These are phyloP conservation scores for Oreochromis tanganicae DNA, from an alignment of 2,113 vertebrate genomes.

Conservation along the genomic window DNA sequence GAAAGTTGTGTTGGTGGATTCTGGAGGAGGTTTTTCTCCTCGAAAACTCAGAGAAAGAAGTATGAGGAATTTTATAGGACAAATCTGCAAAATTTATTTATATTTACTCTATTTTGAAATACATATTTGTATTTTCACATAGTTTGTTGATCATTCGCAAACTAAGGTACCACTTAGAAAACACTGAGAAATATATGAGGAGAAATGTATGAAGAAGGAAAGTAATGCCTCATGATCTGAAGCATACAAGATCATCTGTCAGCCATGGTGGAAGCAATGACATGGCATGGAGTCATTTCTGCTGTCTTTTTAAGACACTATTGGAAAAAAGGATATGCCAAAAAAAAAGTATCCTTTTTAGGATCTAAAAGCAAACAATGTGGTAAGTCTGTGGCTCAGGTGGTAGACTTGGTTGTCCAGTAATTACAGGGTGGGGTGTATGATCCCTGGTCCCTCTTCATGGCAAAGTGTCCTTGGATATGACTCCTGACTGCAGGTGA, in stretches of 20 bases:
- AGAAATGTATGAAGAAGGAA: not conserved
- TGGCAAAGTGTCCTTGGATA: not conserved
- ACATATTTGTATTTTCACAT: too few relatives aligned
- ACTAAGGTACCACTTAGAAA: not conserved
- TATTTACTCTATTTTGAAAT: not conserved
- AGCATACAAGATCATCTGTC: not conserved
- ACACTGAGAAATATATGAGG: not conserved
- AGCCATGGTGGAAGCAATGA: not conserved
- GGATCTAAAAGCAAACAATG: not conserved
- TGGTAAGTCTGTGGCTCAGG: not conserved
- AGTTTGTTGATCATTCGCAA: not conserved
- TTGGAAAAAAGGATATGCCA: not conserved
- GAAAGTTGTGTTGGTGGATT: conserved; percentile 20
- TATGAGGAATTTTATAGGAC: not conserved
- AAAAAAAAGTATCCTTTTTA: not conserved
- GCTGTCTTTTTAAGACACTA: not conserved
- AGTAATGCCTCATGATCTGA: not conserved
- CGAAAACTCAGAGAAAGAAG: not conserved
- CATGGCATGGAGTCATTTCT: not conserved
- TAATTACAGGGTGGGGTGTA: not conserved
- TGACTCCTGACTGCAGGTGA: not conserved
- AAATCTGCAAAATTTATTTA: not conserved
- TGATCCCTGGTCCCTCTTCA: not conserved
- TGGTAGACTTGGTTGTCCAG: not conserved
- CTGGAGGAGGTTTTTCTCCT: conserved; percentile 8